Base-by-base conservation (phyloP, 2,113 vertebrate species). In the Aix galericulata region DNA sequence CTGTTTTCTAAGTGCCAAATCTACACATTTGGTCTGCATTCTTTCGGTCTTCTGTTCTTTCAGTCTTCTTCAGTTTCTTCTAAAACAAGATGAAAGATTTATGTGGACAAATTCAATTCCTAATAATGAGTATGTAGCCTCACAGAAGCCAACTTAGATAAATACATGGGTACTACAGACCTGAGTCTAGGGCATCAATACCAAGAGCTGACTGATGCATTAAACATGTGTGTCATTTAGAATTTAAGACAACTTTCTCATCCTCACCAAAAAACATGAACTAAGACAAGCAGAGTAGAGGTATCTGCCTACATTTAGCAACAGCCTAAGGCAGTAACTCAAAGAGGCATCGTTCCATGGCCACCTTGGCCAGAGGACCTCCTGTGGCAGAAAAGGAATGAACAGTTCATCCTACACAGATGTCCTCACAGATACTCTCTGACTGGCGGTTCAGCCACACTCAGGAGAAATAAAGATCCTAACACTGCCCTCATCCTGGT, bases 131-230 rank as follows among this genome's bases (percentile, higher is more conserved):
- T 38, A 20, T 74, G 16, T 26, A 74, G 31, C 23, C 8, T 80
- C 11, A 2, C 20, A 42, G 31, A 83, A 76, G 32, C 13, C 11
- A 56, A 77, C 50, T 36, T 31, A 34, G 38, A 32, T 79, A n/a
- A 78, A 86, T 13, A 17, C 27, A 29, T 0, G 36, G 29, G 27
- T 15, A 32, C 12, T 78, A 5, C 0, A 0, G 52, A 80, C 42
- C 10, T 0, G 1, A 52, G 42, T 25, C 16, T 34, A 38, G 71
- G 31, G 59, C 10, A 10, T 58, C 15, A 29, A 2, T 46, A 46
- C 13, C 23, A 56, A 62, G 32, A 81, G 17, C 25, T 36, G n/a
- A 48, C 23, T 21, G 11, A 25, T 77, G 10, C 26, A 48, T 69
- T 21, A 80, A 46, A 66, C 23, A 13, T 23, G 3, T 32, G 77